A percentile compares a stretch with the other conserved stretches of the same genome.
These are phyloP conservation scores for Ophion slaviceki DNA, from an alignment of 2,888 invertebrate species.

Conservation along the genomic window DNA sequence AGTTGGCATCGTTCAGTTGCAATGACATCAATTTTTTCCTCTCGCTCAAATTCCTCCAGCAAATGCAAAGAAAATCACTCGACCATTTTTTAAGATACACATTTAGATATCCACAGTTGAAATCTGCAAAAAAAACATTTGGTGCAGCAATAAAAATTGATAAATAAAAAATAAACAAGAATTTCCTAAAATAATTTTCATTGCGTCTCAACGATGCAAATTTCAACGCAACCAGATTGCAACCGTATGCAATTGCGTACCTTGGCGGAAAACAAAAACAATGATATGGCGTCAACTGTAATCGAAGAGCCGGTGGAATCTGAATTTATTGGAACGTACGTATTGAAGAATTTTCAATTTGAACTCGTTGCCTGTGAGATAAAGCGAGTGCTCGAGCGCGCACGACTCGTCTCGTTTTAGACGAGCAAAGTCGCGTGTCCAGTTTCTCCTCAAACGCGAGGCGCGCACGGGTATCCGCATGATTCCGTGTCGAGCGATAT, in stretches of 20 bases:
- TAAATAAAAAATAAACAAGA: background rate
- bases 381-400: background rate
- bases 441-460: slow-evolving; percentile 44
- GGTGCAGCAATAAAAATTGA: too few species aligned
- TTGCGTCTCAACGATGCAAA: background rate
- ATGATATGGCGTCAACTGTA: background rate
- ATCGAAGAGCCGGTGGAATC: background rate
- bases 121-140: too few species aligned
- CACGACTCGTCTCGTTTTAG: slow-evolving; percentile 61
- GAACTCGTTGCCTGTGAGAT: background rate
- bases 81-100: too few species aligned
- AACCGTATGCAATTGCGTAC: background rate
- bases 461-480: slow-evolving; percentile 46
- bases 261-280: background rate
- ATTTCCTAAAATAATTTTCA: background rate
- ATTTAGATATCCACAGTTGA: too few species aligned
- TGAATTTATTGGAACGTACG: background rate
- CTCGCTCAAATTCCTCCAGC: too few species aligned
- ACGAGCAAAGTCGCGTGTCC: slow-evolving; percentile 63
- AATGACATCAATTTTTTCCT: too few species aligned
- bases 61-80: too few species aligned
- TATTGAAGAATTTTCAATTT: background rate
- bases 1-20: too few species aligned
- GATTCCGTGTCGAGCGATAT: slow-evolving; percentile 63
- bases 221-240: background rate